Percentiles rank a stretch among this genome's conserved stretches.
Evolutionary conservation across 2,113 vertebrate species (phyloP).

Genomic region (Gambusia holbrooki): DNA sequence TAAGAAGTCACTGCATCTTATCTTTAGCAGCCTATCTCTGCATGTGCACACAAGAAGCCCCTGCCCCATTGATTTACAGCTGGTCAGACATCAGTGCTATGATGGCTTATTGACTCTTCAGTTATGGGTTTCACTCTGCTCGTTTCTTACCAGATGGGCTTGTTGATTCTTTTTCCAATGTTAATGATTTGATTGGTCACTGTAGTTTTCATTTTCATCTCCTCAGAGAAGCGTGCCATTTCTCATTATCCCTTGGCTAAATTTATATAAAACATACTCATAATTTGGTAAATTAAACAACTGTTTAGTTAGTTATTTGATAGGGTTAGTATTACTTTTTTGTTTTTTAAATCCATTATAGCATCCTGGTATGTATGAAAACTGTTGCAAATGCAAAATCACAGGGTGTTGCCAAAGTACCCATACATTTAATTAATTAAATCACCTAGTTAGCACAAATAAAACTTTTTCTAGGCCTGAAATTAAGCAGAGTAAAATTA

Average conservation of each 20-base stretch:
- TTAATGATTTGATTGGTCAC: conserved; percentile 62
- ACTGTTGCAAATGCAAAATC: neutral
- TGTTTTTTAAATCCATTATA: neutral
- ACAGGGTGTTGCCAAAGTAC: neutral
- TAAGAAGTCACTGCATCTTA: conserved; percentile 45
- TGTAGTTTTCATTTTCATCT: conserved; percentile 68
- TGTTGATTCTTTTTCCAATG: conserved; percentile 58
- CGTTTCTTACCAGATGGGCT: conserved; percentile 48
- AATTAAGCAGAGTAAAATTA: no score
- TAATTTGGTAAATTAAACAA: conserved; percentile 61
- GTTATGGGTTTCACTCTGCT: conserved; percentile 36
- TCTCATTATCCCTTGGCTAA: conserved; percentile 68
- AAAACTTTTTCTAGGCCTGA: no score
- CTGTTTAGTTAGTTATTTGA: conserved; percentile 43
- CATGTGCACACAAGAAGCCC: conserved; percentile 26
- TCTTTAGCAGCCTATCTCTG: conserved; percentile 38
- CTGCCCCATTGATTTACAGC: conserved; percentile 45
- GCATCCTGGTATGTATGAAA: neutral
- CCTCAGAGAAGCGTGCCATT: conserved; percentile 56
- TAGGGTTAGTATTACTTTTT: no score
- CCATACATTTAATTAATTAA: no score
- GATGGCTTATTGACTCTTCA: conserved; percentile 31
- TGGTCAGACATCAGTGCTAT: conserved; percentile 35
- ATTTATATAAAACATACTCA: conserved; percentile 71
- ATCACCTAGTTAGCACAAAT: no score